Percentiles rank a stretch among this genome's conserved stretches.
Conservation (phyloP, 2,797 vertebrate genomes). For the Synanceia verrucosa region DNA sequence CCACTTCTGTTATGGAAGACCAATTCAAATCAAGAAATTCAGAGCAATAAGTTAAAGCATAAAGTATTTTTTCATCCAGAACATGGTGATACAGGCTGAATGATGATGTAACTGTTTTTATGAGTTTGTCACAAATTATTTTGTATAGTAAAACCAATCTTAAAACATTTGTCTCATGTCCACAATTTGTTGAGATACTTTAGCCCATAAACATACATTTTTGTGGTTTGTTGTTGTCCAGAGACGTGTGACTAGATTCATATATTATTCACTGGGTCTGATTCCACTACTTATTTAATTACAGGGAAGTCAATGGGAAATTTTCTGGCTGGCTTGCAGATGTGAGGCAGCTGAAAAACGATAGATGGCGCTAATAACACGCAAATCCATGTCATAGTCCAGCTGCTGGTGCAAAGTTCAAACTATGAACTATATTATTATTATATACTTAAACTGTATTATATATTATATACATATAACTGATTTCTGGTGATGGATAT, state of each 20-base stretch:
- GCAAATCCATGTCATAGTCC: not conserved
- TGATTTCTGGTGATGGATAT: not conserved
- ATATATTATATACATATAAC: not conserved
- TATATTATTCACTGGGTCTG: not conserved
- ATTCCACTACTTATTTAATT: not conserved
- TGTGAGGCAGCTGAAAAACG: slow-evolving; percentile 20
- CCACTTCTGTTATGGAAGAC: not conserved
- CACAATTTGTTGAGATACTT: not conserved
- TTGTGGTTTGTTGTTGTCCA: not conserved
- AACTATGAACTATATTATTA: not conserved
- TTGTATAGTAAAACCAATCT: slow-evolving; percentile 74
- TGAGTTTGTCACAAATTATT: slow-evolving; percentile 68
- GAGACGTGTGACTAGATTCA: not conserved
- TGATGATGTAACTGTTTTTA: slow-evolving; percentile 46
- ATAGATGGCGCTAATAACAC: slow-evolving; percentile 66
- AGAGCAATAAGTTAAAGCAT: not conserved
- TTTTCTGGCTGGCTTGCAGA: not conserved
- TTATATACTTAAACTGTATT: too few species aligned
- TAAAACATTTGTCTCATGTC: slow-evolving; percentile 42
- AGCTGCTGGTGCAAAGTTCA: not conserved
- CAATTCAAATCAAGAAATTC: not conserved
- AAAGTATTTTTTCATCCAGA: slow-evolving; percentile 5
- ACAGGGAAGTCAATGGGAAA: not conserved
- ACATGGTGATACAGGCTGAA: slow-evolving; percentile 14
- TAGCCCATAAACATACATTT: not conserved